A percentile compares a stretch with the other conserved stretches of the same genome.
Conservation (phyloP, 1,140 invertebrate species). For the Apis mellifera region DNA sequence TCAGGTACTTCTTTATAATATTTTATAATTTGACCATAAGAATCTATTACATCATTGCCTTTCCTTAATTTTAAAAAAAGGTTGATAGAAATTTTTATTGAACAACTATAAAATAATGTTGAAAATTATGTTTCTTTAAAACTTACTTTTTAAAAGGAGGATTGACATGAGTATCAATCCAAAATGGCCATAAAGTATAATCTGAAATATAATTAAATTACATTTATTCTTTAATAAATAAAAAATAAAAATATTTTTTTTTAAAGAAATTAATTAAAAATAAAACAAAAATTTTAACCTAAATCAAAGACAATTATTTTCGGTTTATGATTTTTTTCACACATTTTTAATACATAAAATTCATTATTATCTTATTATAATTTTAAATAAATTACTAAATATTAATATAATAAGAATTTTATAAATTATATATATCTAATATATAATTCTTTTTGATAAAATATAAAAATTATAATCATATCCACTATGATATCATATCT, state of each 20-base stretch:
- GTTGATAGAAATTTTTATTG: background rate
- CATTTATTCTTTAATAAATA: background rate
- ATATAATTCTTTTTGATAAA: background rate
- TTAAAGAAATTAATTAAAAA: background rate
- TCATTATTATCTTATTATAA: background rate
- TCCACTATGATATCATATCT: background rate
- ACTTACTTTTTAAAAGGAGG: conserved; percentile 83
- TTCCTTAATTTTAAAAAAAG: conserved; percentile 69
- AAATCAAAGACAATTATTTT: conserved; percentile 83
- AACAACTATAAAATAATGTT: conserved; percentile 5
- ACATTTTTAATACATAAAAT: background rate
- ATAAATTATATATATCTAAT: background rate
- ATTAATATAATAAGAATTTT: background rate
- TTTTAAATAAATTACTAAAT: background rate
- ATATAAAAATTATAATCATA: no score
- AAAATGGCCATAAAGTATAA: conserved; percentile 91
- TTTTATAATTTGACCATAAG: conserved; percentile 79
- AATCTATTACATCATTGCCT: conserved; percentile 82
- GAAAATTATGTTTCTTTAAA: conserved; percentile 16
- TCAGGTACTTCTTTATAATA: conserved; percentile 84
- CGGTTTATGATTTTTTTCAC: conserved; percentile 68
- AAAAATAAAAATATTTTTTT: background rate
- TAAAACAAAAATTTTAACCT: conserved; percentile 73
- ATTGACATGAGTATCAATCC: conserved; percentile 87
- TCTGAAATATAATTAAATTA: conserved; percentile 81